Conservation (phyloP, 2,113 vertebrate genomes). For the Caranx ignobilis region DNA sequence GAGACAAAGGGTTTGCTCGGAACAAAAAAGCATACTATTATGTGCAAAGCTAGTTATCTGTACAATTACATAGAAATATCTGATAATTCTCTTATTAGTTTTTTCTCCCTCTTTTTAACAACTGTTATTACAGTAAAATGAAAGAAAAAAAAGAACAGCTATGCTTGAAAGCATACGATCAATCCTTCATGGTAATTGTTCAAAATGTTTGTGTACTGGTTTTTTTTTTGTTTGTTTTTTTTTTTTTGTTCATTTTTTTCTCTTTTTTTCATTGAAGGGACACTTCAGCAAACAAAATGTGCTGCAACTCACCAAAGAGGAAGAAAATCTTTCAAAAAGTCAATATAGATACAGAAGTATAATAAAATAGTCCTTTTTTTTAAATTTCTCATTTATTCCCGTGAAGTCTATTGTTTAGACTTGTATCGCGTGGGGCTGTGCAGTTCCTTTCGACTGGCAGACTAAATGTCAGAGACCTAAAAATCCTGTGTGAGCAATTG, state of each 20-base stretch:
- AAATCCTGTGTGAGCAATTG: constrained; percentile 76
- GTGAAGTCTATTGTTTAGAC: constrained; percentile 70
- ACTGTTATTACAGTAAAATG: constrained; percentile 93
- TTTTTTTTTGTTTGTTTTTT: constrained; percentile 55
- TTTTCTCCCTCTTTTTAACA: constrained; percentile 86
- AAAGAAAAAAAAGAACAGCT: constrained; percentile 83
- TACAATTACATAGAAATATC: constrained; percentile 99
- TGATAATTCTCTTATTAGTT: constrained; percentile 94
- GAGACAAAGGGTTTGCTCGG: constrained; percentile 91
- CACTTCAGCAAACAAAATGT: constrained; percentile 84
- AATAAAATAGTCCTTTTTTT: constrained; percentile 88
- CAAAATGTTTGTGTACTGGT: constrained; percentile 75
- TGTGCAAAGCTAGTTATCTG: constrained; percentile 98
- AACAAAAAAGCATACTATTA: constrained; percentile 94
- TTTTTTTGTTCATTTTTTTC: constrained; percentile 61
- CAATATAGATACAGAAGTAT: constrained; percentile 88
- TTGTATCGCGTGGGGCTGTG: constrained; percentile 76
- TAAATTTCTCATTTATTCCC: constrained; percentile 62
- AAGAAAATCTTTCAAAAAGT: constrained; percentile 88
- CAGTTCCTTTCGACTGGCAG: constrained; percentile 86
- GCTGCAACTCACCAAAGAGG: constrained; percentile 85
- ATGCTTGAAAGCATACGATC: constrained; percentile 90
- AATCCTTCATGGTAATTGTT: constrained; percentile 86
- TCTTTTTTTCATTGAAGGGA: constrained; percentile 77
- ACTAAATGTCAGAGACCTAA: constrained; percentile 83